phyloP scores from a whole-genome alignment of 2,797 vertebrate genomes.

The Leptodactylus fallax region DNA sequence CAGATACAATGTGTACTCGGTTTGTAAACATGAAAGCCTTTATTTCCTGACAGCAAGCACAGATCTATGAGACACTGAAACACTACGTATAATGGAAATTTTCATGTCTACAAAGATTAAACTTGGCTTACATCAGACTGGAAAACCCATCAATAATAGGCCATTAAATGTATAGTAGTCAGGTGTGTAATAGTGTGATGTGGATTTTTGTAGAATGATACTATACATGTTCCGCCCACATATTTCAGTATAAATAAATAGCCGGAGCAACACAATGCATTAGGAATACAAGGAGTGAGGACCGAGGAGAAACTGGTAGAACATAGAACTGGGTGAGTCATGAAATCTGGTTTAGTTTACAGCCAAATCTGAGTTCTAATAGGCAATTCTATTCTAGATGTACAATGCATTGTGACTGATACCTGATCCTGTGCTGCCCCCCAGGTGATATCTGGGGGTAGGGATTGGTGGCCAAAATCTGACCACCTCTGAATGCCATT shows the following conservation, averaged over 20 bases:
- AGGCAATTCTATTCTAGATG: no score
- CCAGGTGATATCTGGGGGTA: no score
- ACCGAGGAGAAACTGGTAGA: not conserved
- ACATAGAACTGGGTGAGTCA: no score
- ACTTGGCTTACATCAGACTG: not conserved
- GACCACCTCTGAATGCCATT: no score
- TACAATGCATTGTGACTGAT: no score
- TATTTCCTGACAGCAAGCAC: not conserved
- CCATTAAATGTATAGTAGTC: no score
- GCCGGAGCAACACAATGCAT: not conserved
- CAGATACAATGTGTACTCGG: no score
- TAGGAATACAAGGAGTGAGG: not conserved
- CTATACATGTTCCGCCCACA: not conserved
- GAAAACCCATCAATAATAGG: not conserved
- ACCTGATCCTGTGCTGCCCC: no score
- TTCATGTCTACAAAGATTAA: not conserved
- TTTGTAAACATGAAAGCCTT: no score
- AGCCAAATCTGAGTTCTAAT: not conserved
- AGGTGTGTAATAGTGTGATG: not conserved
- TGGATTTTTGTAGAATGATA: not conserved
- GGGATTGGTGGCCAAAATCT: no score
- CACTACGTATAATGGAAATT: not conserved
- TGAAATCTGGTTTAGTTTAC: no score
- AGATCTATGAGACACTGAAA: not conserved
- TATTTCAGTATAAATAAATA: not conserved